Evolutionary conservation across 2,888 invertebrate species (phyloP).

Genomic region (Sisyra nigra): DNA sequence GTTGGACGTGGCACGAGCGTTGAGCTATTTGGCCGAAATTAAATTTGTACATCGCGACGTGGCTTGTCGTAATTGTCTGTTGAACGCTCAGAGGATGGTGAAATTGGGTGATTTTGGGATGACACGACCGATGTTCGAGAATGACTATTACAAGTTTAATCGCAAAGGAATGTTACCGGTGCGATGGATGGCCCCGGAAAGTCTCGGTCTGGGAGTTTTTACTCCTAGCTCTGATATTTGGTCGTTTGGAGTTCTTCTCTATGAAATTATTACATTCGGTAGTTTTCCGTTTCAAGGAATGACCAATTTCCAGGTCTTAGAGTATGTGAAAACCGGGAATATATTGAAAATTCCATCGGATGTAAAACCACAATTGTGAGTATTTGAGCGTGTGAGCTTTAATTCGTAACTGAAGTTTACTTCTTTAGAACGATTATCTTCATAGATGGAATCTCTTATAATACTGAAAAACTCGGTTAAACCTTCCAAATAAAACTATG

Average conservation of each 20-base stretch:
- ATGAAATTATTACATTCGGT: conserved; percentile 81
- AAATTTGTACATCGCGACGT: conserved; percentile 86
- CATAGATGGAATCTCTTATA: no score
- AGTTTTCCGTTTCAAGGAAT: conserved; percentile 81
- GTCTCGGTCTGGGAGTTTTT: conserved; percentile 65
- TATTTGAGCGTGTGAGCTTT: conserved; percentile 17
- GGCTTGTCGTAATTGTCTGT: conserved; percentile 52
- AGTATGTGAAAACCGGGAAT: conserved; percentile 61
- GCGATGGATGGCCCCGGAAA: conserved; percentile 89
- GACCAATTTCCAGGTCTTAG: conserved; percentile 70
- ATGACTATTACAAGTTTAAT: conserved; percentile 79
- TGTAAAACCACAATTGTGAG: conserved; percentile 65
- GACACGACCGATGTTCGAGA: conserved; percentile 75
- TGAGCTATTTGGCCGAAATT: conserved; percentile 67
- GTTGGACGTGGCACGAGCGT: conserved; percentile 70
- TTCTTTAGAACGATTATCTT: neutral
- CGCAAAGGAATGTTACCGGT: conserved; percentile 79
- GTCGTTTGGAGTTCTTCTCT: conserved; percentile 77
- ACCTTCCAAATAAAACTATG: no score
- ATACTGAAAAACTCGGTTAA: no score
- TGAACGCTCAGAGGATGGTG: conserved; percentile 46
- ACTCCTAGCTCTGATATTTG: conserved; percentile 79
- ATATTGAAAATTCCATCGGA: conserved; percentile 60
- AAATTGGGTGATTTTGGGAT: conserved; percentile 89
- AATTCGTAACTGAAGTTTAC: neutral